phyloP scores from a whole-genome alignment of 2,113 vertebrate genomes.

The Osmerus eperlanus region DNA sequence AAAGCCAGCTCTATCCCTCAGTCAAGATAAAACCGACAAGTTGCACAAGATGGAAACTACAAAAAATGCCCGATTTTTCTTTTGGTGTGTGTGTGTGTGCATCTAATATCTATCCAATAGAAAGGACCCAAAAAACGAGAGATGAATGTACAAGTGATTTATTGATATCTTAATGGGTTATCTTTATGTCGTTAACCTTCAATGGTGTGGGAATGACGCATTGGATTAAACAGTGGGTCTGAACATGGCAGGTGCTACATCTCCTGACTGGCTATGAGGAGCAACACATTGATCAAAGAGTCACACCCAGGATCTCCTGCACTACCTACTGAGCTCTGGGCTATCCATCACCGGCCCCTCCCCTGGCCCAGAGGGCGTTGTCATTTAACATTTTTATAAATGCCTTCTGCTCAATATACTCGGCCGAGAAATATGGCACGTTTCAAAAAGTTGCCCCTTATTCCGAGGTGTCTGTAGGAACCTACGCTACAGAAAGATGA shows the following conservation, averaged over 20 bases:
- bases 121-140: conserved; percentile 12
- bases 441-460: background rate
- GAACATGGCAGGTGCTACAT: conserved; percentile 38
- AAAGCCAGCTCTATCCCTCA: conserved; percentile 38
- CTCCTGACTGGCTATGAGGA: conserved; percentile 30
- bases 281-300: conserved; percentile 56
- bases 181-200: conserved; percentile 58
- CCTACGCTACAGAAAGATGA: too few species aligned
- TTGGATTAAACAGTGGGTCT: conserved; percentile 47
- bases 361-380: conserved; percentile 24
- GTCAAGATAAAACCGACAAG: conserved; percentile 53
- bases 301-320: conserved; percentile 35
- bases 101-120: background rate
- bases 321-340: conserved; percentile 3
- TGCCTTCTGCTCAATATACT: conserved; percentile 33
- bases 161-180: conserved; percentile 46
- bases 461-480: background rate
- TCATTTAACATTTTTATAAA: conserved; percentile 54
- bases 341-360: conserved; percentile 48
- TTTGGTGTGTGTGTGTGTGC: background rate
- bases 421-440: conserved; percentile 20
- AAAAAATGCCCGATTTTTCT: conserved; percentile 1
- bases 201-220: conserved; percentile 45
- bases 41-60: conserved; percentile 27
- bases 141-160: conserved; percentile 33